Evolutionary conservation across 2,888 invertebrate genomes (phyloP).

Genomic region (Lasioglossum malachurum): DNA sequence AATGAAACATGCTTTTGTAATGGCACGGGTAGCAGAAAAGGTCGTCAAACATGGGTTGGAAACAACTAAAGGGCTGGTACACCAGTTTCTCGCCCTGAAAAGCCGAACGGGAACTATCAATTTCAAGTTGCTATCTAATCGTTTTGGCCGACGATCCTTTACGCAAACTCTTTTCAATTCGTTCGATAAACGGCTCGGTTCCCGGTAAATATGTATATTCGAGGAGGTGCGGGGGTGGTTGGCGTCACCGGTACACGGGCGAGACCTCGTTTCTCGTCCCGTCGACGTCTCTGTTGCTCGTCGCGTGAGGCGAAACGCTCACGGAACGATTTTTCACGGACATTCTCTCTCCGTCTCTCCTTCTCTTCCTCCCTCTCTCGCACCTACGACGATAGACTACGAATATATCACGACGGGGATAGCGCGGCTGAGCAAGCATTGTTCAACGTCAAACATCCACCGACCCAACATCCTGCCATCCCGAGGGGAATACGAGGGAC

Average conservation of each 20-base stretch:
- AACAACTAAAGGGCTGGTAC: neutral
- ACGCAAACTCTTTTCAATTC: constrained; percentile 52
- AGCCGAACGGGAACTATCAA: constrained; percentile 19
- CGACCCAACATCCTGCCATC: constrained; percentile 27
- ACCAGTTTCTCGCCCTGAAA: constrained; percentile 4
- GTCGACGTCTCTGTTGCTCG: constrained; percentile 36
- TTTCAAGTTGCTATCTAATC: constrained; percentile 49
- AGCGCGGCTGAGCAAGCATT: constrained; percentile 56
- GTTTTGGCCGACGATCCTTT: constrained; percentile 39
- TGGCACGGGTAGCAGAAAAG: neutral
- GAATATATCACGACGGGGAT: constrained; percentile 52
- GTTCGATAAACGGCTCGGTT: constrained; percentile 52
- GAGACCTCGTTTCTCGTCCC: constrained; percentile 52
- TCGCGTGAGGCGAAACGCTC: constrained; percentile 46
- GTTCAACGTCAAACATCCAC: constrained; percentile 63
- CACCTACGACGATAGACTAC: constrained; percentile 49
- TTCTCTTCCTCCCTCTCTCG: neutral
- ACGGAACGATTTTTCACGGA: constrained; percentile 57
- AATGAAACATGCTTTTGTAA: neutral
- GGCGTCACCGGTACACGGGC: constrained; percentile 1
- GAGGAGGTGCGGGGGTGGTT: neutral
- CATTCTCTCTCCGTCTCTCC: constrained; percentile 14
- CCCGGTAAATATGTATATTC: constrained; percentile 55
- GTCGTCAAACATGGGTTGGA: neutral
- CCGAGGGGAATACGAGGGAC: constrained; percentile 30